phyloP scores from a whole-genome alignment of 2,888 invertebrate species.

The Ptychoptera albimana region DNA sequence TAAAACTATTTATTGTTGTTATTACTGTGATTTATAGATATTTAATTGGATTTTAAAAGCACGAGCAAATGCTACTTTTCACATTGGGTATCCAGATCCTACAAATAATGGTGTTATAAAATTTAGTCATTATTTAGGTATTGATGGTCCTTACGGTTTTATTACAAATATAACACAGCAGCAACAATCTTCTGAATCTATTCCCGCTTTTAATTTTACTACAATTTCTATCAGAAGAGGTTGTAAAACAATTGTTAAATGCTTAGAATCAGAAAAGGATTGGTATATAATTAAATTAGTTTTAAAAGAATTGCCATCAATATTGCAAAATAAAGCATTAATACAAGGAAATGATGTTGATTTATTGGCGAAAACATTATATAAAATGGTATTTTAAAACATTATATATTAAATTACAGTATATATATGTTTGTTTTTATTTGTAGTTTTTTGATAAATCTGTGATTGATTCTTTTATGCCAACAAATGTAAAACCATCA shows the following conservation, averaged over 20 bases:
- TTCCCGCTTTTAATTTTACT: conserved; percentile 36
- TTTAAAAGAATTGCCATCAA: conserved; percentile 61
- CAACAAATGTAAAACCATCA: conserved; percentile 25
- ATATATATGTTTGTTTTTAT: neutral
- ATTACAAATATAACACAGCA: conserved; percentile 20
- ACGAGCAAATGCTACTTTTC: conserved; percentile 64
- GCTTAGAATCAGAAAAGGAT: conserved; percentile 65
- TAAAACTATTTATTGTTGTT: neutral
- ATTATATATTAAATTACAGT: neutral
- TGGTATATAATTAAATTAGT: conserved; percentile 66
- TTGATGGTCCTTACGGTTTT: conserved; percentile 24
- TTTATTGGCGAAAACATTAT: conserved; percentile 58
- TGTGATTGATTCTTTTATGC: conserved; percentile 4
- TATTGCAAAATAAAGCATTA: conserved; percentile 76
- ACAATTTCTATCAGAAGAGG: conserved; percentile 50
- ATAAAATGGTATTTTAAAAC: conserved; percentile 46
- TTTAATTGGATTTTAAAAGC: conserved; percentile 73
- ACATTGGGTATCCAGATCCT: conserved; percentile 56
- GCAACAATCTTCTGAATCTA: conserved; percentile 15
- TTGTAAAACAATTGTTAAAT: conserved; percentile 54
- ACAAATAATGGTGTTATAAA: conserved; percentile 29
- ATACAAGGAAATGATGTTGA: conserved; percentile 67
- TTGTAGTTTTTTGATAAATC: conserved; percentile 4
- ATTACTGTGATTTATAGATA: no score
- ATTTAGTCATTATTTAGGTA: conserved; percentile 51